phyloP scores from a whole-genome alignment of 2,797 vertebrate genomes.

The Limosa lapponica region DNA sequence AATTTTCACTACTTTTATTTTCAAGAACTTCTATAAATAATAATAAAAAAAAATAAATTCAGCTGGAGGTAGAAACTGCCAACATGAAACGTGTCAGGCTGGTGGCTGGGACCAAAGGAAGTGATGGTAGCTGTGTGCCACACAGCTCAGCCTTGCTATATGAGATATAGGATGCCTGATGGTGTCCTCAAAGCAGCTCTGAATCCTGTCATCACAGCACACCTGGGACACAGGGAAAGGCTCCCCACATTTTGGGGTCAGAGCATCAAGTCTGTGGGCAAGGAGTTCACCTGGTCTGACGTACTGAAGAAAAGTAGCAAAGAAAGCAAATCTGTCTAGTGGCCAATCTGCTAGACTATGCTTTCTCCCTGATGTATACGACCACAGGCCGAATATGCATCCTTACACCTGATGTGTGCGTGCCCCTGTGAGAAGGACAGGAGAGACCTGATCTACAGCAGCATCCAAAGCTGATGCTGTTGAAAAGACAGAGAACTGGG shows the following conservation, averaged over 20 bases:
- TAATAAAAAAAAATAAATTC: background rate
- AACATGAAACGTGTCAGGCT: background rate
- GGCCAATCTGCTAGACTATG: background rate
- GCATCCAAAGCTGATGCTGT: background rate
- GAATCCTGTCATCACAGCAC: background rate
- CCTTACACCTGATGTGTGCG: fast-evolving
- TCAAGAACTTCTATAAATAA: background rate
- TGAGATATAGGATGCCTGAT: background rate
- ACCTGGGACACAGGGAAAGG: background rate
- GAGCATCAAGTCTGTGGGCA: background rate
- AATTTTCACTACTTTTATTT: background rate
- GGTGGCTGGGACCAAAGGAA: background rate
- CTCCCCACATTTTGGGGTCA: background rate
- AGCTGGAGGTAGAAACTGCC: background rate
- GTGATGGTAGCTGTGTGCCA: background rate
- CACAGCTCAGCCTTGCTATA: background rate
- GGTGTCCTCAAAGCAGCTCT: background rate
- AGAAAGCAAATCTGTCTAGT: background rate
- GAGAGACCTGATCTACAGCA: background rate
- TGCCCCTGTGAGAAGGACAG: background rate
- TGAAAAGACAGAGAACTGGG: background rate
- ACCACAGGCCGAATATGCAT: background rate
- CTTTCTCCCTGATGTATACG: background rate
- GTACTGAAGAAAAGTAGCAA: background rate
- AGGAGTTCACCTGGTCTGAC: background rate